These are phyloP conservation scores for Petrolisthes manimaculis DNA, from an alignment of 2,888 invertebrate species.

Conservation along the genomic window DNA sequence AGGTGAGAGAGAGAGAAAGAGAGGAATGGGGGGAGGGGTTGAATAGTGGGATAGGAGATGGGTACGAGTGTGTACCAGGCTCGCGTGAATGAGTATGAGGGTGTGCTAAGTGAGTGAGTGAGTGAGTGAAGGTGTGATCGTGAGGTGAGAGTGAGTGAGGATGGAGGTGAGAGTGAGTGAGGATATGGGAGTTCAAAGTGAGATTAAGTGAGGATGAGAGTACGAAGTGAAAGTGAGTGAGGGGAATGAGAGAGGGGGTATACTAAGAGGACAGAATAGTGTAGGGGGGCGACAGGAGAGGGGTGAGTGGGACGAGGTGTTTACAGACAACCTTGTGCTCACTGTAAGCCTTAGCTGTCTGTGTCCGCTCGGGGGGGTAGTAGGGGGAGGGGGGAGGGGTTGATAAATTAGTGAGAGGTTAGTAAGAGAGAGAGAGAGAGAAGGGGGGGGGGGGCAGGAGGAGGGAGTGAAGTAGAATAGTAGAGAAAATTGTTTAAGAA, in stretches of 20 bases:
- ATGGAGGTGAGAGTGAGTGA: neutral
- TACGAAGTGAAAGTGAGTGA: too few relatives aligned
- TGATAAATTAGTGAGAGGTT: conserved; percentile 20
- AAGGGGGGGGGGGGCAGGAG: too few relatives aligned
- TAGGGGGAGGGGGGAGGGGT: too few relatives aligned
- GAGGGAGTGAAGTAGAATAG: neutral
- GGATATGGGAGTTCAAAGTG: neutral
- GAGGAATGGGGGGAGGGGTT: neutral
- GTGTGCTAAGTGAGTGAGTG: neutral
- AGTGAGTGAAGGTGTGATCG: neutral
- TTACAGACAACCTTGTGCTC: too few relatives aligned
- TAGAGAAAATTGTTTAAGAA: neutral
- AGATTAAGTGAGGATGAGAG: neutral
- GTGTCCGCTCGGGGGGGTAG: too few relatives aligned
- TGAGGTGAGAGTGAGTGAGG: neutral
- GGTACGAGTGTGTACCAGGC: too few relatives aligned
- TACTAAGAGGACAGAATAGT: too few relatives aligned
- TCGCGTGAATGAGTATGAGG: neutral
- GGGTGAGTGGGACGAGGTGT: too few relatives aligned
- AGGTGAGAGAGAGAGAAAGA: conserved; percentile 15
- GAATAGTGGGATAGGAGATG: neutral
- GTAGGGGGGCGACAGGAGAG: too few relatives aligned
- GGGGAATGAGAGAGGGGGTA: too few relatives aligned
- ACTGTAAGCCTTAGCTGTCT: too few relatives aligned
- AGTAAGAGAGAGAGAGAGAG: neutral